These are phyloP conservation scores for Sycophaga agraensis DNA, from an alignment of 1,140 invertebrate species.

Conservation along the genomic window DNA sequence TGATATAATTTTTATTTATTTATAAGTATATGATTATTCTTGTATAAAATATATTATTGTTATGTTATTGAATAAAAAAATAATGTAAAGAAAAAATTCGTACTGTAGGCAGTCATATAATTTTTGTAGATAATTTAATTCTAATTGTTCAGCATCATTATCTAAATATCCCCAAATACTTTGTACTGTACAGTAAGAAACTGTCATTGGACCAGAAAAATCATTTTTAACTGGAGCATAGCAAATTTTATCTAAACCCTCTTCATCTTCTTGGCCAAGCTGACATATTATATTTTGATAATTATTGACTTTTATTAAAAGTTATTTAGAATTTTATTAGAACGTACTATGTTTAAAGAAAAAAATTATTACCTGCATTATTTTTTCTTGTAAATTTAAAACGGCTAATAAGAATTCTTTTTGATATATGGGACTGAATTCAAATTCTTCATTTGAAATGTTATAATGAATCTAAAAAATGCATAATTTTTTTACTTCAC, in stretches of 20 bases:
- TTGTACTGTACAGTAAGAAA: slow-evolving; percentile 80
- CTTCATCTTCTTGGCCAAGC: slow-evolving; percentile 52
- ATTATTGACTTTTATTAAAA: neutral
- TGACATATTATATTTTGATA: slow-evolving; percentile 31
- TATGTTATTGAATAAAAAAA: no score
- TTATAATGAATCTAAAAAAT: slow-evolving; percentile 36
- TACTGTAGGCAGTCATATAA: slow-evolving; percentile 74
- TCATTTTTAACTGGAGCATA: slow-evolving; percentile 76
- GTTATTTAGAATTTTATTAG: neutral
- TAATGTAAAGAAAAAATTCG: slow-evolving; percentile 29
- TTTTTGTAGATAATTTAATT: slow-evolving; percentile 3
- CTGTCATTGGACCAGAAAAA: slow-evolving; percentile 53
- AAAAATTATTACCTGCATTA: slow-evolving; percentile 62
- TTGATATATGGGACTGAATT: slow-evolving; percentile 82
- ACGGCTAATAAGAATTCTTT: slow-evolving; percentile 76
- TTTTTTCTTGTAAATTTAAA: slow-evolving; percentile 74
- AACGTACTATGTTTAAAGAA: neutral
- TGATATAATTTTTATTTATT: neutral
- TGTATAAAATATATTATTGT: no score
- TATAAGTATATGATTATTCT: no score
- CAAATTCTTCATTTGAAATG: slow-evolving; percentile 39
- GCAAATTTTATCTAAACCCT: slow-evolving; percentile 77
- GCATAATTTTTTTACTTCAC: no score
- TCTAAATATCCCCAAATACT: slow-evolving; percentile 90
- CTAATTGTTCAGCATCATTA: slow-evolving; percentile 72